Evolutionary conservation across 1,140 invertebrate species (phyloP).

Genomic region (Solenopsis fugax): DNA sequence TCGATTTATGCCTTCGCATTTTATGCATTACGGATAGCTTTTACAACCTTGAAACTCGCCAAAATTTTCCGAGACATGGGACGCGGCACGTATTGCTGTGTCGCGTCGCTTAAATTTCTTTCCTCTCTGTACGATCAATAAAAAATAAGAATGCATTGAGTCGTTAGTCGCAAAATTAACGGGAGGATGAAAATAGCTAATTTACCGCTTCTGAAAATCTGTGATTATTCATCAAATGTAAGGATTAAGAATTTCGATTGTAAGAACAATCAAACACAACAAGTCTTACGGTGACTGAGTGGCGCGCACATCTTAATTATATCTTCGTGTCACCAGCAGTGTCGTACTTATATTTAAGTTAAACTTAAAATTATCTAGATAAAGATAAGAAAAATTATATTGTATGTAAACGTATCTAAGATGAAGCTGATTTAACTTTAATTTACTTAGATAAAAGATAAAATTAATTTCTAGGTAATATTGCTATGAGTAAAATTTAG

Average conservation of each 20-base stretch:
- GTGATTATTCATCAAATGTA: neutral
- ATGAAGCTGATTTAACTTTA: no score
- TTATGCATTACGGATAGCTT: constrained; percentile 42
- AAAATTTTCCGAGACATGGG: constrained; percentile 21
- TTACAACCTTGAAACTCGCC: constrained; percentile 30
- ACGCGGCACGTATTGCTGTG: neutral
- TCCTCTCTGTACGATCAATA: neutral
- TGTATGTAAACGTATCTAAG: no score
- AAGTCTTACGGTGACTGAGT: neutral
- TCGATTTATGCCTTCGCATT: constrained; percentile 61
- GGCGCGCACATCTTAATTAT: neutral
- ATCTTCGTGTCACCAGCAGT: neutral
- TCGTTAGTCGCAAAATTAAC: constrained; percentile 3
- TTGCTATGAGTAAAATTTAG: no score
- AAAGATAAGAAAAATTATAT: no score
- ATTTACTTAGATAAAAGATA: no score
- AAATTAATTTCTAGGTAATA: no score
- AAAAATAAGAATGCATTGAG: neutral
- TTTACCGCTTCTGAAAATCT: constrained; percentile 4
- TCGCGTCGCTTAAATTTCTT: neutral
- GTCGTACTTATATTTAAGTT: no score
- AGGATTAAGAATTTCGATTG: constrained; percentile 22
- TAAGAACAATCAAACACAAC: neutral
- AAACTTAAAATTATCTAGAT: no score
- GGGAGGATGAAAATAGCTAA: neutral